phyloP scores from a whole-genome alignment of 2,888 invertebrate genomes.

The Diarsia mendica region DNA sequence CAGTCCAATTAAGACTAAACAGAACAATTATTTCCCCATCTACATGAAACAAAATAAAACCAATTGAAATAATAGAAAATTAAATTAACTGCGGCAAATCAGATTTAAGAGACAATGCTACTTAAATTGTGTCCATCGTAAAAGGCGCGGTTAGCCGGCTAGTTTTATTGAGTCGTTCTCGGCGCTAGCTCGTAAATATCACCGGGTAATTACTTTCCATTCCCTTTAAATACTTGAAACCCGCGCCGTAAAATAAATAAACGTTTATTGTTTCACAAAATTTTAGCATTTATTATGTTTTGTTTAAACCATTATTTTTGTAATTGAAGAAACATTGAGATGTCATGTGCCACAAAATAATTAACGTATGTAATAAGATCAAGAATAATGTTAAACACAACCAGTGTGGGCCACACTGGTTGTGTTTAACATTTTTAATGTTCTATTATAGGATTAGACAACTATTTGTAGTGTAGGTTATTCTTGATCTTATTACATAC shows the following conservation, averaged over 20 bases:
- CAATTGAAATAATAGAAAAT: slow-evolving; percentile 43
- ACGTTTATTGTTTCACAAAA: slow-evolving; percentile 72
- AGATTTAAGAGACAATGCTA: slow-evolving; percentile 79
- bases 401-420: too few species aligned
- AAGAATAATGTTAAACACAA: too few species aligned
- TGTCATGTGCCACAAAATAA: slow-evolving; percentile 41
- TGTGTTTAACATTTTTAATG: slow-evolving; percentile 23
- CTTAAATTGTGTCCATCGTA: slow-evolving; percentile 81
- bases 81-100: slow-evolving; percentile 65
- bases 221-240: slow-evolving; percentile 82
- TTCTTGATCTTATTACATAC: slow-evolving; percentile 6
- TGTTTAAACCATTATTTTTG: slow-evolving; percentile 62
- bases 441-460: slow-evolving; percentile 19
- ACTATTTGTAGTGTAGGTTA: slow-evolving; percentile 1
- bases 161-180: slow-evolving; percentile 88
- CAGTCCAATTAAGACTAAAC: neutral
- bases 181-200: slow-evolving; percentile 86
- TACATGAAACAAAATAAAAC: slow-evolving; percentile 30
- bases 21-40: neutral
- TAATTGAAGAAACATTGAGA: slow-evolving; percentile 42
- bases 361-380: too few species aligned
- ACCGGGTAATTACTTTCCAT: slow-evolving; percentile 87
- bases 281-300: slow-evolving; percentile 66
- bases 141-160: slow-evolving; percentile 85
- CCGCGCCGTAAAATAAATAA: slow-evolving; percentile 78